A percentile compares a stretch with the other conserved stretches of the same genome.
Evolutionary conservation across 2,113 vertebrate genomes (phyloP).

Genomic region (Melospiza georgiana): DNA sequence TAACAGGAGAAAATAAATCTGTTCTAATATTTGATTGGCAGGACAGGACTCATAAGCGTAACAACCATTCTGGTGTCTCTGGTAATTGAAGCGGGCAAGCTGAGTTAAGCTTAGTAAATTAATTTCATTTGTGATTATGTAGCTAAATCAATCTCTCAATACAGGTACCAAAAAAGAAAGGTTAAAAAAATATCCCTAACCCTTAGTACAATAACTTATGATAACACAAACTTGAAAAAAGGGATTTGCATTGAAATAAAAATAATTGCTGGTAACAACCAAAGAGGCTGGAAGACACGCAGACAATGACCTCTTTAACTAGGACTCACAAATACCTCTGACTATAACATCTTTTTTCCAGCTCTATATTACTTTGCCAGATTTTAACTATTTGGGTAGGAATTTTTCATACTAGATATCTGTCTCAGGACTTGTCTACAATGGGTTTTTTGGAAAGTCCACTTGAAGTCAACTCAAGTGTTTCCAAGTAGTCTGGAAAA

Average conservation of each 20-base stretch:
- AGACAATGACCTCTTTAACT: background rate
- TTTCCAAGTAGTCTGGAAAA: slow-evolving; percentile 17
- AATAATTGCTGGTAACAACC: background rate
- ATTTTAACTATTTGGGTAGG: slow-evolving; percentile 2
- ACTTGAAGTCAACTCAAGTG: background rate
- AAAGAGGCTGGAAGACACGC: background rate
- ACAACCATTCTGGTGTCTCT: slow-evolving; percentile 7
- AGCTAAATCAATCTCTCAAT: slow-evolving; percentile 11
- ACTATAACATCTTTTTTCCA: background rate
- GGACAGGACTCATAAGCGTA: background rate
- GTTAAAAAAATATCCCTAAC: background rate
- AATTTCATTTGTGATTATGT: slow-evolving; percentile 29
- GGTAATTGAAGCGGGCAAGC: slow-evolving; percentile 23
- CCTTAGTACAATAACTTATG: background rate
- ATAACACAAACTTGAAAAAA: background rate
- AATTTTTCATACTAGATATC: background rate
- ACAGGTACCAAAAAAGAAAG: background rate
- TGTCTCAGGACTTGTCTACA: background rate
- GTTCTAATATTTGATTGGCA: background rate
- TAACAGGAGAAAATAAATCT: slow-evolving; percentile 16
- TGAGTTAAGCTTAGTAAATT: slow-evolving; percentile 31
- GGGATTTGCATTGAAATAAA: background rate
- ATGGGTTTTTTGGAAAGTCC: background rate
- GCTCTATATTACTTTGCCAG: background rate
- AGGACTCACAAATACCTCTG: background rate